Percentiles rank a stretch among this genome's conserved stretches.
Evolutionary conservation across 2,113 vertebrate genomes (phyloP).

Genomic region (Brachirus orientalis): DNA sequence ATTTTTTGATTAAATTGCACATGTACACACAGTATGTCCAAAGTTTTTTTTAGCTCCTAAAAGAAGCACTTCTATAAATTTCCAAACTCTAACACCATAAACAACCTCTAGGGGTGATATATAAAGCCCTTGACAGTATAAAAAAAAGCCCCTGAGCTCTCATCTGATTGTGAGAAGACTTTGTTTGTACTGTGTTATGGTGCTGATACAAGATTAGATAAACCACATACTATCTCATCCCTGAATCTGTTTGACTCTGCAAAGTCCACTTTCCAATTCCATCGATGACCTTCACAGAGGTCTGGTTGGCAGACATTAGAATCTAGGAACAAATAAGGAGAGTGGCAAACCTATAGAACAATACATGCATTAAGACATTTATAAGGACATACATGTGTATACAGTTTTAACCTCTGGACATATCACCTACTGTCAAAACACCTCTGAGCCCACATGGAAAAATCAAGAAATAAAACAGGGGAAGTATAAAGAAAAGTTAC

Average conservation of each 20-base stretch:
- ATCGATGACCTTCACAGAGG: slow-evolving; percentile 78
- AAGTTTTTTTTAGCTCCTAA: slow-evolving; percentile 19
- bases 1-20: background rate
- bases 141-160: slow-evolving; percentile 72
- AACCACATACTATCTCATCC: slow-evolving; percentile 73
- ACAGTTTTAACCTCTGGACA: slow-evolving; percentile 12
- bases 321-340: slow-evolving; percentile 40
- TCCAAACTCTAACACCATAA: slow-evolving; percentile 37
- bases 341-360: slow-evolving; percentile 37
- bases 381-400: slow-evolving; percentile 16
- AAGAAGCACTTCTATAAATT: slow-evolving; percentile 1
- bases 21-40: background rate
- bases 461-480: slow-evolving; percentile 16
- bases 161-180: slow-evolving; percentile 78
- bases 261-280: slow-evolving; percentile 80
- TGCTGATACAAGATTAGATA: slow-evolving; percentile 85
- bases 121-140: slow-evolving; percentile 78
- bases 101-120: slow-evolving; percentile 65
- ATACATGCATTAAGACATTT: slow-evolving; percentile 24
- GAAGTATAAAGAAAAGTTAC: slow-evolving; percentile 7
- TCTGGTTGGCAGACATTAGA: slow-evolving; percentile 39
- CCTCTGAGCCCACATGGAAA: slow-evolving; percentile 10
- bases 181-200: slow-evolving; percentile 82
- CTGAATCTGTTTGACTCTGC: slow-evolving; percentile 78
- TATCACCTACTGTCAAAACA: slow-evolving; percentile 38